phyloP scores from a whole-genome alignment of 2,888 invertebrate genomes.

The Diaprepes abbreviatus region DNA sequence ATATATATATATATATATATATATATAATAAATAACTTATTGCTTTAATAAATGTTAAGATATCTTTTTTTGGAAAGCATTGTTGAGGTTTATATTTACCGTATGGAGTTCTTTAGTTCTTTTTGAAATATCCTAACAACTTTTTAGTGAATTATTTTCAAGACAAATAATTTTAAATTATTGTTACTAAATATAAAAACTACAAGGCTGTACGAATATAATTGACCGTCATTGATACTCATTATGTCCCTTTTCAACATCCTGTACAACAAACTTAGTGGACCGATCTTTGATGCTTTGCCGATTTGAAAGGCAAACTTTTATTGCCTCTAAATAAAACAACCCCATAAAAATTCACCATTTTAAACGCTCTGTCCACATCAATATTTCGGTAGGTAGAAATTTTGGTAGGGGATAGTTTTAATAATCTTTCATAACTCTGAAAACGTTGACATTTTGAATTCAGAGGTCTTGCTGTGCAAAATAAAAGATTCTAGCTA shows the following conservation, averaged over 20 bases:
- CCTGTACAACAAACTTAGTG: slow-evolving; percentile 6
- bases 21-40: too few relatives aligned
- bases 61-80: too few relatives aligned
- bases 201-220: too few relatives aligned
- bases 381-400: slow-evolving; percentile 31
- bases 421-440: slow-evolving; percentile 14
- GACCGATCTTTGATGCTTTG: slow-evolving; percentile 2
- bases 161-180: too few relatives aligned
- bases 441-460: slow-evolving; percentile 27
- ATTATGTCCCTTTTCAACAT: slow-evolving; percentile 22
- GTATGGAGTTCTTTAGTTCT: too few relatives aligned
- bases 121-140: too few relatives aligned
- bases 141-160: too few relatives aligned
- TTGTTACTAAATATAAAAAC: too few relatives aligned
- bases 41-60: too few relatives aligned
- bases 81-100: too few relatives aligned
- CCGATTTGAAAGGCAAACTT: slow-evolving; percentile 15
- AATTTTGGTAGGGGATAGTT: slow-evolving; percentile 28
- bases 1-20: too few relatives aligned
- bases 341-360: slow-evolving; percentile 20
- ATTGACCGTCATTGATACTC: slow-evolving; percentile 3
- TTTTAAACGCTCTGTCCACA: slow-evolving; percentile 14
- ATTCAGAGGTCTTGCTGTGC: slow-evolving; percentile 27
- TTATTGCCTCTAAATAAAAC: slow-evolving; percentile 32
- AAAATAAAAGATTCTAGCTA: slow-evolving; percentile 21